Percentiles rank a stretch among this genome's conserved stretches.
Conservation (phyloP, 2,113 vertebrate species). For the Fukomys damarensis region DNA sequence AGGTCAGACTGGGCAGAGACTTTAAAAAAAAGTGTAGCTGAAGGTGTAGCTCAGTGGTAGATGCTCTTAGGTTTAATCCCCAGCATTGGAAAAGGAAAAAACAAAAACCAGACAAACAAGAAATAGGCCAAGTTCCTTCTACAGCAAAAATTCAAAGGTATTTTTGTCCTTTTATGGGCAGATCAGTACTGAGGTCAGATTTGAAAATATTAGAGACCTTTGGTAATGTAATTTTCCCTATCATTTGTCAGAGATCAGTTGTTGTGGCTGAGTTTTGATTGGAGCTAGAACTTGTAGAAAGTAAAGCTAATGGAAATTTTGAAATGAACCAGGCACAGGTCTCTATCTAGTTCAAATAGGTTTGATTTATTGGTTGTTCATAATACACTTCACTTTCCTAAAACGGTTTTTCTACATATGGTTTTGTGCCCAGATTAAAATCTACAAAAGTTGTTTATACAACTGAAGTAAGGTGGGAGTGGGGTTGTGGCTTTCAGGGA, state of each 20-base stretch:
- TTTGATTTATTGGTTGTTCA: constrained; percentile 8
- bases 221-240: neutral
- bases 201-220: neutral
- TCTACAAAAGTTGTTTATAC: neutral
- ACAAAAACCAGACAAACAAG: too few relatives aligned
- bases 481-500: neutral
- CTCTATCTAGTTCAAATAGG: neutral
- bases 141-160: neutral
- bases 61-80: neutral
- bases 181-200: neutral
- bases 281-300: neutral
- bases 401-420: neutral
- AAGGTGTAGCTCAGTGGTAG: neutral
- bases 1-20: neutral
- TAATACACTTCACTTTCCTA: neutral
- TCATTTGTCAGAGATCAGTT: neutral
- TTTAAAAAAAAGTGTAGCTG: neutral
- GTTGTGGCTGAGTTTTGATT: neutral
- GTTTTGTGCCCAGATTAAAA: neutral
- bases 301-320: neutral
- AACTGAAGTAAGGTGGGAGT: neutral
- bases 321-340: neutral
- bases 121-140: neutral
- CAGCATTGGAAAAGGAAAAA: neutral
- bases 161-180: neutral